These are phyloP conservation scores for Threskiornis aethiopicus DNA, from an alignment of 2,797 vertebrate species.

Conservation along the genomic window DNA sequence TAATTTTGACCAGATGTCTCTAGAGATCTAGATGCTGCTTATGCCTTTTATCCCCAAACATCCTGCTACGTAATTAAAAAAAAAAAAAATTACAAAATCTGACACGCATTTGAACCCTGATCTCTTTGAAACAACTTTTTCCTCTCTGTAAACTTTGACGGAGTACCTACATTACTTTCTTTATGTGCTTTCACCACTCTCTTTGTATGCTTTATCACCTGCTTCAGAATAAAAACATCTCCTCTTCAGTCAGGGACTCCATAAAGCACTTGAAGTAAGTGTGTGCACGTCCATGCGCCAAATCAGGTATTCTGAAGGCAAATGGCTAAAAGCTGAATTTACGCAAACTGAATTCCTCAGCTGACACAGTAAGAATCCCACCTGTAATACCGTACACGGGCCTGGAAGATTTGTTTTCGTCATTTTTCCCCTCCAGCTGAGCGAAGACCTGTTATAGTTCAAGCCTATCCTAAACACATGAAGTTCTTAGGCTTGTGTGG, in stretches of 20 bases:
- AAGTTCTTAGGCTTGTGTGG: neutral
- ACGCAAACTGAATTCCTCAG: neutral
- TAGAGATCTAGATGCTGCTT: neutral
- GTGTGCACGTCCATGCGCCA: accelerated
- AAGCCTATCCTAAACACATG: neutral
- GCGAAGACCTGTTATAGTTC: neutral
- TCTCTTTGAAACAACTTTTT: neutral
- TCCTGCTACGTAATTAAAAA: neutral
- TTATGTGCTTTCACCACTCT: neutral
- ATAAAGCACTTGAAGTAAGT: neutral
- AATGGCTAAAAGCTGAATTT: neutral
- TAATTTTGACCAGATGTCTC: neutral
- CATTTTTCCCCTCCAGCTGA: neutral
- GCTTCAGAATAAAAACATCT: neutral
- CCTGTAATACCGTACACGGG: neutral
- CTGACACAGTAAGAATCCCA: neutral
- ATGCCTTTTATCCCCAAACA: neutral
- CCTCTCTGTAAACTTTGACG: neutral
- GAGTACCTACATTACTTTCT: neutral
- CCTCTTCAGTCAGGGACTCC: neutral
- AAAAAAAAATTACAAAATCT: too few relatives aligned
- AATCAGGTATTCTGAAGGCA: neutral
- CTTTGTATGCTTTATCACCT: neutral
- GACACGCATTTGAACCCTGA: neutral
- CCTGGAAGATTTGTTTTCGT: neutral